These are phyloP conservation scores for Manacus vitellinus DNA, from an alignment of 2,113 vertebrate species.

Conservation along the genomic window DNA sequence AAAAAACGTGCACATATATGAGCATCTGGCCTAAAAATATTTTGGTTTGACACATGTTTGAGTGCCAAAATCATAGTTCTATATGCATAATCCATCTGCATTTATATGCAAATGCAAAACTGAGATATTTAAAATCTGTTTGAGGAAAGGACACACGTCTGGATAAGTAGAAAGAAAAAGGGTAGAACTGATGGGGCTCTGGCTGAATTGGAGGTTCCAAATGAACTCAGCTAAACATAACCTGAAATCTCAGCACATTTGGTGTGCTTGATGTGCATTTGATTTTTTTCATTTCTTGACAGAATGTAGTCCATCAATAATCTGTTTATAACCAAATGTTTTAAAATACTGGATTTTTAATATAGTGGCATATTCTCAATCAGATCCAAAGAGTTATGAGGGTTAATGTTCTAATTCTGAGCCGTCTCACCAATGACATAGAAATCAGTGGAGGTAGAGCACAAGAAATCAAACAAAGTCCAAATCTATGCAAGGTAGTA, in stretches of 20 bases:
- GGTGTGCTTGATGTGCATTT: neutral
- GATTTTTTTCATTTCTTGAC: neutral
- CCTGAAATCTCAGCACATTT: neutral
- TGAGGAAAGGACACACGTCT: neutral
- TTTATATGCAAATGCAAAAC: neutral
- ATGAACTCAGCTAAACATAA: neutral
- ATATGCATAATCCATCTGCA: neutral
- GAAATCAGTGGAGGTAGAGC: neutral
- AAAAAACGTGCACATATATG: neutral
- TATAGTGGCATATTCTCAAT: neutral
- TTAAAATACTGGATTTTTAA: neutral
- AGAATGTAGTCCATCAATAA: neutral
- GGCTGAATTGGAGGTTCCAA: neutral
- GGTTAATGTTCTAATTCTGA: neutral
- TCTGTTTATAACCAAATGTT: neutral
- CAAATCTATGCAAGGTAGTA: neutral
- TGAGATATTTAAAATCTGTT: neutral
- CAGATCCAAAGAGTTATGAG: neutral
- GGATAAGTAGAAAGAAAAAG: neutral
- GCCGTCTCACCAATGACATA: neutral
- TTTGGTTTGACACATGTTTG: neutral
- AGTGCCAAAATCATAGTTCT: neutral
- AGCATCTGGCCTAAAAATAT: neutral
- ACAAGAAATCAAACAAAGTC: neutral
- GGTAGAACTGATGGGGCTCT: neutral